phyloP scores from a whole-genome alignment of 1,140 invertebrate genomes.

The Chrysomallon squamiferum region DNA sequence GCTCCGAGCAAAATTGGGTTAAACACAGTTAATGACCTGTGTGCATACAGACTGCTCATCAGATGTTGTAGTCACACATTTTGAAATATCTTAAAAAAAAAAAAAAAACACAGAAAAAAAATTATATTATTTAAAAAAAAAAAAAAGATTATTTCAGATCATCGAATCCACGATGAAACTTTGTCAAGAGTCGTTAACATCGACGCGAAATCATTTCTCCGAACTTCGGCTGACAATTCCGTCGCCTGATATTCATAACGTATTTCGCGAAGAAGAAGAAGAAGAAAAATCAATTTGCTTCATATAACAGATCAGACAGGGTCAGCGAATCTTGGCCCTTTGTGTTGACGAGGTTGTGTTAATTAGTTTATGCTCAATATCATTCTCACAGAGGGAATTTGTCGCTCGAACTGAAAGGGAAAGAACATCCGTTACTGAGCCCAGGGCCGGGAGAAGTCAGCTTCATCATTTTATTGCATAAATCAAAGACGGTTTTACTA shows the following conservation, averaged over 20 bases:
- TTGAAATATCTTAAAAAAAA: not conserved
- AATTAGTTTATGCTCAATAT: conserved; percentile 33
- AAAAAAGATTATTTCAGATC: conserved; percentile 4
- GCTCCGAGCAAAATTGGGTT: not conserved
- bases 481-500: conserved; percentile 1
- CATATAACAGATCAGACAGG: conserved; percentile 1
- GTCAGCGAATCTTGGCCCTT: conserved; percentile 4
- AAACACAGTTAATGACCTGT: conserved; percentile 13
- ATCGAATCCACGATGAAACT: not conserved
- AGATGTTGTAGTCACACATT: not conserved
- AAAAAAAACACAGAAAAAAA: too few relatives aligned
- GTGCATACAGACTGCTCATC: conserved; percentile 6
- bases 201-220: conserved; percentile 2
- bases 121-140: too few relatives aligned
- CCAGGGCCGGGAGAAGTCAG: not conserved
- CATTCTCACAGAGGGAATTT: conserved; percentile 15
- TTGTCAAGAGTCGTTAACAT: not conserved
- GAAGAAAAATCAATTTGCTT: conserved; percentile 8
- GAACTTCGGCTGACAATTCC: conserved; percentile 5
- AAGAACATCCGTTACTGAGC: not conserved
- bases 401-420: not conserved
- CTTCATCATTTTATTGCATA: conserved; percentile 20
- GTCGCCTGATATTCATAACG: conserved; percentile 10
- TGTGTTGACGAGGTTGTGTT: conserved; percentile 15
- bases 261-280: not conserved